These are phyloP conservation scores for Pygoscelis antarcticus DNA, from an alignment of 2,113 vertebrate genomes.

Conservation along the genomic window DNA sequence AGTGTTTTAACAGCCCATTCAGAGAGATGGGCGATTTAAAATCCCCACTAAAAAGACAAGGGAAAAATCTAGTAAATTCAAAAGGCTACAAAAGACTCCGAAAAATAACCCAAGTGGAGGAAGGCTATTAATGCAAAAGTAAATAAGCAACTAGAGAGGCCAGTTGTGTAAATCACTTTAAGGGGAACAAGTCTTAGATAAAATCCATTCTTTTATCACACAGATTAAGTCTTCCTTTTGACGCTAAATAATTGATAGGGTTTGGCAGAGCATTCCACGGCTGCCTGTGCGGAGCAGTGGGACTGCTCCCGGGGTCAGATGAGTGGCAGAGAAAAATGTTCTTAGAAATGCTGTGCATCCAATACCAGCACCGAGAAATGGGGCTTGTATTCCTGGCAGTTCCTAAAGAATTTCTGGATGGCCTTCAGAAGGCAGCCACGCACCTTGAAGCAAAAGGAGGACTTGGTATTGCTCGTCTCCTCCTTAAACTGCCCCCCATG, in stretches of 20 bases:
- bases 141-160: conserved; percentile 65
- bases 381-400: not conserved
- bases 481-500: not conserved
- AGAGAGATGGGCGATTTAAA: not conserved
- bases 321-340: conserved; percentile 81
- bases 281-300: conserved; percentile 51
- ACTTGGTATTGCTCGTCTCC: not conserved
- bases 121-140: conserved; percentile 66
- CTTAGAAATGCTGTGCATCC: conserved; percentile 65
- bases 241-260: conserved; percentile 79
- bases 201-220: conserved; percentile 78
- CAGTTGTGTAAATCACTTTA: conserved; percentile 76
- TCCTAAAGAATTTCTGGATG: not conserved
- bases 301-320: conserved; percentile 73
- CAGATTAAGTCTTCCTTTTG: conserved; percentile 63
- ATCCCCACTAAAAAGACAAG: not conserved
- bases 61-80: not conserved
- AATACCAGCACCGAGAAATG: conserved; percentile 71
- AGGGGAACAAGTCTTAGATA: conserved; percentile 68
- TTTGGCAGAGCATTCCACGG: conserved; percentile 34
- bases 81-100: conserved; percentile 27
- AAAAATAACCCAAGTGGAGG: conserved; percentile 54
- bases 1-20: not conserved
- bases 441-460: not conserved
- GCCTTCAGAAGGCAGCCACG: not conserved